Percentiles rank a stretch among this genome's conserved stretches.
Evolutionary conservation across 1,140 invertebrate genomes (phyloP).

Genomic region (Venturia canescens): DNA sequence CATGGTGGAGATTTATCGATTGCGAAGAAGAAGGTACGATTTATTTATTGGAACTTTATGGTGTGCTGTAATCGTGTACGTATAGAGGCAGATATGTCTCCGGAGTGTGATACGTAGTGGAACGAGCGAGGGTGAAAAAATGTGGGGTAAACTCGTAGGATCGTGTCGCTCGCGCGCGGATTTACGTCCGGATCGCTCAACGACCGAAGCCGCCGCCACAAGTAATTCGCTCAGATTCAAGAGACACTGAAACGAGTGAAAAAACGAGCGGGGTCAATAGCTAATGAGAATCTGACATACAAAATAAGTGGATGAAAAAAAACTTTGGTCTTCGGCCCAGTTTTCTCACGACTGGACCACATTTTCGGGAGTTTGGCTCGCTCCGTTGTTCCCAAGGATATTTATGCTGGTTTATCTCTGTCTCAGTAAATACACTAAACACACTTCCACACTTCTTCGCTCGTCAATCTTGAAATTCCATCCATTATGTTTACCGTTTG

Average conservation of each 20-base stretch:
- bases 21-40: not conserved
- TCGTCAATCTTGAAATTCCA: not conserved
- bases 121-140: slow-evolving; percentile 13
- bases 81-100: slow-evolving; percentile 28
- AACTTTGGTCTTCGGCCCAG: slow-evolving; percentile 25
- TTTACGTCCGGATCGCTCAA: not conserved
- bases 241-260: not conserved
- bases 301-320: not conserved
- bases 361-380: not conserved
- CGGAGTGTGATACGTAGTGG: slow-evolving; percentile 18
- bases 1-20: not conserved
- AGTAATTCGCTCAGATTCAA: slow-evolving; percentile 25
- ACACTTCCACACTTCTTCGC: not conserved
- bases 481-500: not conserved
- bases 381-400: not conserved
- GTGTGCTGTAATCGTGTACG: slow-evolving; percentile 43
- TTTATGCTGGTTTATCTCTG: not conserved
- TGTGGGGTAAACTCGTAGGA: not conserved
- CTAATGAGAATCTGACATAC: not conserved
- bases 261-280: not conserved
- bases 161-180: not conserved
- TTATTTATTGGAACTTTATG: slow-evolving; percentile 39
- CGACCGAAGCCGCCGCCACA: slow-evolving; percentile 14
- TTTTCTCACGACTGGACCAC: slow-evolving; percentile 9
- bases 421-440: not conserved